Base-by-base conservation (phyloP, 1,140 invertebrate species). In the Ips typographus region DNA sequence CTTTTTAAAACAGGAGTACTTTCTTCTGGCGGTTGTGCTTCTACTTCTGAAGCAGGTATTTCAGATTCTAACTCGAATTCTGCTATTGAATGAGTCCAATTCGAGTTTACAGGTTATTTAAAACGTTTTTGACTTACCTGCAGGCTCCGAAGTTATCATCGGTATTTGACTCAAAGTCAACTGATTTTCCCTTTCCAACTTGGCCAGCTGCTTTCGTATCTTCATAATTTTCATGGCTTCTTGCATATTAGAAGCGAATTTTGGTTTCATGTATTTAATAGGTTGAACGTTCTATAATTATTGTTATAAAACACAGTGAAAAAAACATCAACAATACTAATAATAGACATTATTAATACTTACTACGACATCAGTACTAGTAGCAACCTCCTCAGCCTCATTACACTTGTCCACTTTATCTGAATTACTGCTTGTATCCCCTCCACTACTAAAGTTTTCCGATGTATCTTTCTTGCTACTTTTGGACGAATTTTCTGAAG, bases 141-240 rank as follows among this genome's bases (percentile, higher is more conserved):
- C 22, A 22, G 22, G 22, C 22, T 22, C 22, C 22, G 22, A 0
- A 22, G 22, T 22, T 22, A 22, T 49, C 47, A 53, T 41, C 7
- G 4, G 49, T 52, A 72, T 60, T 60, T 68, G 53, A 7, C 68
- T 44, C 59, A 76, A 60, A 60, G 73, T 53, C 52, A 76, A 82
- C 68, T 84, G 80, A 77, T 83, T 82, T 70, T 84, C 79, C 53
- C 81, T 82, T 71, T 86, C 85, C 65, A 85, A 80, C 74, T 84
- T 84, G 7, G 85, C 85, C 71, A 88, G 79, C 69, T 85, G 83
- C 68, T 85, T 88, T 3, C 87, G 78, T 71, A 88, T 84, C 79
- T 88, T 88, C 82, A 88, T 87, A 36, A 88, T 74, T 71, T 83
- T 82, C 65, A 83, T 84, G 1, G 84, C 85, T 81, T 88, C 86